Evolutionary conservation across 2,797 vertebrate genomes (phyloP).

Genomic region (Clarias laeviceps): DNA sequence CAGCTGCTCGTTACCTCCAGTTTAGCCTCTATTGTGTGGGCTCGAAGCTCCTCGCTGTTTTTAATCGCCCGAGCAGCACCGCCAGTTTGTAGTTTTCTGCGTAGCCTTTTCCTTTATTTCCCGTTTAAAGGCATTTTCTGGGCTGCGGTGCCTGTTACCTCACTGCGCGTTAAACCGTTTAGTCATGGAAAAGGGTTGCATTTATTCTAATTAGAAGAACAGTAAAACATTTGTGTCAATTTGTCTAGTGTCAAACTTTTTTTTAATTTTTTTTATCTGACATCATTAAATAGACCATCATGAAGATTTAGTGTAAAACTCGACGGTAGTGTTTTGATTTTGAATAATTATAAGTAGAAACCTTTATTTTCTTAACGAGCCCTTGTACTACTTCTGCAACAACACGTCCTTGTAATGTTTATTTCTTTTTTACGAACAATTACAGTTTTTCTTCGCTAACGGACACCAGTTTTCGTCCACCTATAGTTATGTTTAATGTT

Average conservation of each 20-base stretch:
- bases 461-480: too few relatives aligned
- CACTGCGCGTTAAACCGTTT: conserved; percentile 49
- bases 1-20: conserved; percentile 47
- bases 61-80: conserved; percentile 37
- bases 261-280: neutral
- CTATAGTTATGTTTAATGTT: too few relatives aligned
- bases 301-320: neutral
- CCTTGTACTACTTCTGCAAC: too few relatives aligned
- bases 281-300: neutral
- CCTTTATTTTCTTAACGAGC: too few relatives aligned
- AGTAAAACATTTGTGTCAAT: neutral
- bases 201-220: conserved; percentile 20
- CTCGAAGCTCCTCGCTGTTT: conserved; percentile 46
- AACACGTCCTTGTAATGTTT: too few relatives aligned
- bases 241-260: neutral
- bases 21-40: conserved; percentile 45
- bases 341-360: too few relatives aligned
- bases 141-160: neutral
- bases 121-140: conserved; percentile 59
- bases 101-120: conserved; percentile 54
- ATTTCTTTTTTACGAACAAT: too few relatives aligned
- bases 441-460: too few relatives aligned
- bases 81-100: conserved; percentile 40
- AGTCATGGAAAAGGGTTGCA: conserved; percentile 58
- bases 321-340: neutral